Evolutionary conservation across 2,113 vertebrate genomes (phyloP).

Genomic region (Psittacula cyanocephala): DNA sequence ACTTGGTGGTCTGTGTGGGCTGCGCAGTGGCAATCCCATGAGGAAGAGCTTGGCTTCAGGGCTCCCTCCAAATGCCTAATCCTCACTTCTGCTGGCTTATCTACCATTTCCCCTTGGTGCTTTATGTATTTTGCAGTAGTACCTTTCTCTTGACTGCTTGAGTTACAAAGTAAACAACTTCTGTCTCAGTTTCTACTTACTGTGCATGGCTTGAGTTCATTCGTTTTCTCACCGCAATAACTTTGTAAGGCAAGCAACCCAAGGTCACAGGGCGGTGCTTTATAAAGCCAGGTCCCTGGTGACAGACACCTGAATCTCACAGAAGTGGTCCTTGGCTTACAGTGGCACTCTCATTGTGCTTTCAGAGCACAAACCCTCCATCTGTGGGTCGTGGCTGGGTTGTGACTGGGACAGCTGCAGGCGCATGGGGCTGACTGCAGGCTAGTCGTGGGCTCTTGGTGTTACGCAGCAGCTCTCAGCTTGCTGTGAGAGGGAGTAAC

Average conservation of each 20-base stretch:
- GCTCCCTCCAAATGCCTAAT: no score
- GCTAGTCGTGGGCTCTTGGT: neutral
- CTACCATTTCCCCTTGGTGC: neutral
- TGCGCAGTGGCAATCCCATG: fast-evolving
- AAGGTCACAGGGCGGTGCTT: neutral
- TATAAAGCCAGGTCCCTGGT: neutral
- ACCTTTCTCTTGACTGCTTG: neutral
- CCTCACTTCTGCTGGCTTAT: neutral
- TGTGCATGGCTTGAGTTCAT: neutral
- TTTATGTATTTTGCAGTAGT: neutral
- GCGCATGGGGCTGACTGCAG: fast-evolving
- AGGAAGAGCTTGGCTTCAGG: neutral
- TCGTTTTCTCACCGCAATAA: neutral
- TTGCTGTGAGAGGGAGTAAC: neutral
- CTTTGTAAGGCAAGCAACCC: neutral
- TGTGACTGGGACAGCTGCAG: neutral
- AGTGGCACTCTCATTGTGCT: neutral
- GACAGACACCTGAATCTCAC: neutral
- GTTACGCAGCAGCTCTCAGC: neutral
- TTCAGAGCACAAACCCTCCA: fast-evolving
- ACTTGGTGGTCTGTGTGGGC: fast-evolving
- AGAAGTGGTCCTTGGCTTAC: neutral
- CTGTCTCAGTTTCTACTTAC: neutral
- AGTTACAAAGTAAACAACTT: neutral
- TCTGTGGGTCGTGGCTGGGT: neutral